Evolutionary conservation across 1,140 invertebrate species (phyloP), one percentile per base, ranked within the genome.

Genomic region (Pachypeltis micranthus): DNA sequence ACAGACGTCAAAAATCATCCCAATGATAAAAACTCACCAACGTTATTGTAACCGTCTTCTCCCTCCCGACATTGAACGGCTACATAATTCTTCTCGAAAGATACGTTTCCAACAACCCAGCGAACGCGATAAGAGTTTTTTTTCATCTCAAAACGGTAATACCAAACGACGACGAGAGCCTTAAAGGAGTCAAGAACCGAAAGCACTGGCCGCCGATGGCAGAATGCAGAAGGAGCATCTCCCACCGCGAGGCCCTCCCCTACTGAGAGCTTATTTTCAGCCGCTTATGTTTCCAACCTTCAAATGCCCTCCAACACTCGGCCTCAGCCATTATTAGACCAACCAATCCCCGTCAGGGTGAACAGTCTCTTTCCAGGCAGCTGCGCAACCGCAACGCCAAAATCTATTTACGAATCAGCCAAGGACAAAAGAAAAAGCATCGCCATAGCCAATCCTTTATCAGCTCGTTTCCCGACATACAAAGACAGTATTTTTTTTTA

Each of bases 291-390:
- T 10, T 14, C 4, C 21, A 39, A 60, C 59, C 59, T 60, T 60
- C n/a, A 23, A 31, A 31, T 23, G 59, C 39, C 59, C 59, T 60
- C 59, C 16, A 39, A 31, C 26, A 51, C 10, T 23, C 23, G 51
- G 29, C 59, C 59, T 10, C 59, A n/a, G 59, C 59, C 59, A 60
- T 60, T 60, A 60, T 60, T 60, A 60, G 59, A 58, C 59, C 14
- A 29, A 26, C 59, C 59, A 60, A 60, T 60, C 59, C 59, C 7
- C 19, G 16, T 25, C 14, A 7, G 25, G 56, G 56, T 27, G 56
- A 58, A 58, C 25, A 25, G 56, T n/a, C n/a, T 58, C 56, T 58
- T 58, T 58, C 56, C 56, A 58, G 56, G 28, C 56, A 58, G n/a
- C 25, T 58, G 56, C 56, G 56, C 56, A 51, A 51, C 47, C 47